These are phyloP conservation scores for Dinocampus coccinellae DNA, from an alignment of 2,888 invertebrate species.

Conservation along the genomic window DNA sequence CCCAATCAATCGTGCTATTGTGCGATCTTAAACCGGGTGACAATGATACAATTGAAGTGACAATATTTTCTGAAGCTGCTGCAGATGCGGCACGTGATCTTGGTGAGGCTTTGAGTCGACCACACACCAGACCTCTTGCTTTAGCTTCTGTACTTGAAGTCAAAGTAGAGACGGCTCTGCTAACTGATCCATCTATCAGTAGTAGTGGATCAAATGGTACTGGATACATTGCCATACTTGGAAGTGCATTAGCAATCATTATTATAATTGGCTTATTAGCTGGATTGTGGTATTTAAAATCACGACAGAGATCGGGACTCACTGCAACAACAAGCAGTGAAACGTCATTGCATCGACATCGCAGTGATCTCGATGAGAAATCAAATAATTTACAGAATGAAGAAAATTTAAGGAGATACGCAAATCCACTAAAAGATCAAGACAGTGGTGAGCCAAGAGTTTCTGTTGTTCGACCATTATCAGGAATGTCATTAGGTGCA, in stretches of 20 bases:
- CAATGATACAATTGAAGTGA: slow-evolving; percentile 88
- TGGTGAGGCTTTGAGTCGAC: slow-evolving; percentile 79
- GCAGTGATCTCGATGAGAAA: slow-evolving; percentile 82
- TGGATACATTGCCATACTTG: slow-evolving; percentile 62
- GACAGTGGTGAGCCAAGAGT: slow-evolving; percentile 72
- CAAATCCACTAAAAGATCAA: slow-evolving; percentile 82
- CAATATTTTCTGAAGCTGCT: slow-evolving; percentile 86
- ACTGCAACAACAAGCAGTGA: slow-evolving; percentile 67
- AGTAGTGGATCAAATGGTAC: slow-evolving; percentile 42
- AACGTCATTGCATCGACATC: slow-evolving; percentile 70
- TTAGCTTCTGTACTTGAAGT: slow-evolving; percentile 82
- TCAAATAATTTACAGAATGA: slow-evolving; percentile 93
- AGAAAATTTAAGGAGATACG: slow-evolving; percentile 87
- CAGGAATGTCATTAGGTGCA: slow-evolving; percentile 69
- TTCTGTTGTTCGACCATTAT: slow-evolving; percentile 69
- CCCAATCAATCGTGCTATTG: slow-evolving; percentile 80
- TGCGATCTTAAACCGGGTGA: slow-evolving; percentile 86
- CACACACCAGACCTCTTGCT: slow-evolving; percentile 75
- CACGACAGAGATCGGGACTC: slow-evolving; percentile 59
- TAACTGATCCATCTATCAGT: slow-evolving; percentile 68
- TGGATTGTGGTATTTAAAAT: slow-evolving; percentile 62
- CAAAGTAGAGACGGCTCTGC: slow-evolving; percentile 80
- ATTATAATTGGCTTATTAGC: slow-evolving; percentile 59
- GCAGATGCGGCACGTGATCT: slow-evolving; percentile 83
- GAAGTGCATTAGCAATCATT: slow-evolving; percentile 59